phyloP scores from a whole-genome alignment of 1,140 invertebrate genomes.

The Heliconius hermathena region DNA sequence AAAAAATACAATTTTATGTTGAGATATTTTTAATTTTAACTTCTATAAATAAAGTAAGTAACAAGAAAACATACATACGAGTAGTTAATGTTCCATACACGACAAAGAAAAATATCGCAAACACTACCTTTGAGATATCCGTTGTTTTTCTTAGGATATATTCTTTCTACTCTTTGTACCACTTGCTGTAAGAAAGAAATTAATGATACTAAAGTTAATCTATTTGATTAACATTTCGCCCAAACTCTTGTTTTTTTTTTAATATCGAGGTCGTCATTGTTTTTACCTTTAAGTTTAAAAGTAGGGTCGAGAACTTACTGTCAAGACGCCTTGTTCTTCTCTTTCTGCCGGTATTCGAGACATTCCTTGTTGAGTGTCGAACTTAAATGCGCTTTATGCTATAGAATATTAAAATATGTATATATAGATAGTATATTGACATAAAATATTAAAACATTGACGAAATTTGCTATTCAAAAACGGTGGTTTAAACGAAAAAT shows the following conservation, averaged over 20 bases:
- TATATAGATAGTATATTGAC: too few species aligned
- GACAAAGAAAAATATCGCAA: constrained; percentile 17
- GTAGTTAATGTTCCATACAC: neutral
- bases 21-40: neutral
- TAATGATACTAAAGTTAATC: neutral
- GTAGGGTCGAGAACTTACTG: too few species aligned
- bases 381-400: too few species aligned
- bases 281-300: too few species aligned
- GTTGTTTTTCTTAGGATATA: neutral
- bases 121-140: neutral
- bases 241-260: too few species aligned
- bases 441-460: neutral
- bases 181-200: neutral
- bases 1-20: neutral
- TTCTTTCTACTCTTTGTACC: neutral
- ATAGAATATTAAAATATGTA: too few species aligned
- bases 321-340: too few species aligned
- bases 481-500: too few species aligned
- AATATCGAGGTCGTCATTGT: too few species aligned
- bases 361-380: too few species aligned
- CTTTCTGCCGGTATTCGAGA: too few species aligned
- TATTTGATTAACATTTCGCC: neutral
- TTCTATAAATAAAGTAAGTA: neutral
- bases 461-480: too few species aligned
- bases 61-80: neutral